phyloP scores from a whole-genome alignment of 1,140 invertebrate genomes.

The Bombus confusus region DNA sequence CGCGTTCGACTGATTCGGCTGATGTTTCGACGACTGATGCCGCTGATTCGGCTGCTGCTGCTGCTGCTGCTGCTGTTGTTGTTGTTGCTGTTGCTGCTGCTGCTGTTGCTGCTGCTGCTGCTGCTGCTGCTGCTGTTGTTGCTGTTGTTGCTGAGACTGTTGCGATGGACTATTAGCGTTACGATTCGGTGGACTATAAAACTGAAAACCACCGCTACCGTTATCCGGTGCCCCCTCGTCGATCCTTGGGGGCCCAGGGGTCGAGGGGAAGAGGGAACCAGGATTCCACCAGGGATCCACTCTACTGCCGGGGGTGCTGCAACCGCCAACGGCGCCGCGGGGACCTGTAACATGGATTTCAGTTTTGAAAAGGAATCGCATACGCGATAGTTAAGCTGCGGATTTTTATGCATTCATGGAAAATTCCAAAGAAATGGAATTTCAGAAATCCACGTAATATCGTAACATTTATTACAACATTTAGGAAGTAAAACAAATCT shows the following conservation, averaged over 20 bases:
- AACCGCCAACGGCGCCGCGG: constrained; percentile 81
- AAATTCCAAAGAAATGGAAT: too few species aligned
- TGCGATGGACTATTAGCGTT: constrained; percentile 48
- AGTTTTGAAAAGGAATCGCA: background rate
- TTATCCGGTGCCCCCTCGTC: constrained; percentile 74
- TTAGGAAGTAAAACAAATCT: too few species aligned
- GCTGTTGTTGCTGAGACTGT: constrained; percentile 49
- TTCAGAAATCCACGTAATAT: too few species aligned
- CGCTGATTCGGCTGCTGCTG: constrained; percentile 54
- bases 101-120: constrained; percentile 34
- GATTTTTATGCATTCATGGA: too few species aligned
- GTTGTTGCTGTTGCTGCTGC: background rate
- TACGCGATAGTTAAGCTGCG: too few species aligned
- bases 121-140: constrained; percentile 37
- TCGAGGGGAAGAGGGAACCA: constrained; percentile 74
- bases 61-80: constrained; percentile 45
- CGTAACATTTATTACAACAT: too few species aligned
- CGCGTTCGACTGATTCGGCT: constrained; percentile 41
- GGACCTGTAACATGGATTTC: constrained; percentile 73
- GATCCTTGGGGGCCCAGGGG: constrained; percentile 74
- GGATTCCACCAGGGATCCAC: constrained; percentile 81
- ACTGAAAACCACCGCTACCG: constrained; percentile 59
- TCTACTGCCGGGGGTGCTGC: constrained; percentile 79
- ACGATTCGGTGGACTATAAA: constrained; percentile 57
- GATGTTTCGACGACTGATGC: constrained; percentile 29